Evolutionary conservation across 2,888 invertebrate genomes (phyloP).

Genomic region (Eucriotettix oculatus): DNA sequence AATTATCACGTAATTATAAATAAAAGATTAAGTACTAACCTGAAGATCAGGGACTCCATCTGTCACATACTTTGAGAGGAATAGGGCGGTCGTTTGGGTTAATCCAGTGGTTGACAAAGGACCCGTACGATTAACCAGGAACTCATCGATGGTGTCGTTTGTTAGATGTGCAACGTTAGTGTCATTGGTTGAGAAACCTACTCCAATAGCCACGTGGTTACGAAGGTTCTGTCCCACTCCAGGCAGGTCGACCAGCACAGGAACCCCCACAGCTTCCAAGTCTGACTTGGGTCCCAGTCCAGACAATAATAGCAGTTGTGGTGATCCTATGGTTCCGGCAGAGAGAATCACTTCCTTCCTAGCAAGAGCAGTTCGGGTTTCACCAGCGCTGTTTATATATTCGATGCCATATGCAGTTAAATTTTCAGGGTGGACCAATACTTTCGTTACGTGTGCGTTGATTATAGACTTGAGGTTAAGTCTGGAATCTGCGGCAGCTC

Average conservation of each 20-base stretch:
- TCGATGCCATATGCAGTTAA: constrained; percentile 28
- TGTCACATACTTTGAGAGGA: no score
- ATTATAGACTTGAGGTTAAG: constrained; percentile 18
- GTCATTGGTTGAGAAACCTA: constrained; percentile 34
- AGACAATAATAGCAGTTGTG: constrained; percentile 78
- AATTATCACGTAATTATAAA: no score
- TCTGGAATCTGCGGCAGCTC: constrained; percentile 13
- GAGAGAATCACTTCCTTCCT: constrained; percentile 69
- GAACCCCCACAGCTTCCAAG: constrained; percentile 34
- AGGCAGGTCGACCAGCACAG: constrained; percentile 42
- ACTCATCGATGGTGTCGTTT: constrained; percentile 32
- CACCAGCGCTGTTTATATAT: constrained; percentile 19
- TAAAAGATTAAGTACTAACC: no score
- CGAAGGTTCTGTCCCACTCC: constrained; percentile 45
- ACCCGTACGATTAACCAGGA: constrained; percentile 39
- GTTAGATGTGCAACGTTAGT: constrained; percentile 16
- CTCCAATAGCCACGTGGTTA: constrained; percentile 43
- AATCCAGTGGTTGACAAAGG: constrained; percentile 46
- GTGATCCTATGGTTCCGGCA: constrained; percentile 75
- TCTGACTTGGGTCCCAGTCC: constrained; percentile 39
- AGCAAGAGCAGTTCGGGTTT: constrained; percentile 32
- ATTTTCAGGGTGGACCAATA: constrained; percentile 30
- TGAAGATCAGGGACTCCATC: no score
- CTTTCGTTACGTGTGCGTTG: constrained; percentile 30
- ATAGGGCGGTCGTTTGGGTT: constrained; percentile 41